Base-by-base conservation (phyloP, 1,140 invertebrate species). In the Uloborus diversus region DNA sequence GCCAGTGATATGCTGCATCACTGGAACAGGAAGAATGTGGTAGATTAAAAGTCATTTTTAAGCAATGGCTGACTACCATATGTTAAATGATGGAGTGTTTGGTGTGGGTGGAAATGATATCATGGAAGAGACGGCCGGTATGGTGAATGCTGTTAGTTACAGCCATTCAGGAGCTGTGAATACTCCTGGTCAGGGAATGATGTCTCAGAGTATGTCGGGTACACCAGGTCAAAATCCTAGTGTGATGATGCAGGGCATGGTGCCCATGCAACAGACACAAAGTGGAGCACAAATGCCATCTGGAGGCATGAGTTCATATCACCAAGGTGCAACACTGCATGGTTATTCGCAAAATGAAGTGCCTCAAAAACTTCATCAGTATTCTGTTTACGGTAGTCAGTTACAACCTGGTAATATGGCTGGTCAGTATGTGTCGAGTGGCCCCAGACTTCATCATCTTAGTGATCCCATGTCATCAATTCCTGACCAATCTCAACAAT, bases 321-420 rank as follows among this genome's bases (percentile, higher is more conserved):
- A 81, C 56, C 80, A 81, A 70, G 80, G 80, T 59, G n/a, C n/a
- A n/a, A 13, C 62, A 61, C 42, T 81, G 53, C 80, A 81, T 69
- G 70, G 80, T 14, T 81, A 81, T 66, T 35, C 23, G 27, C 80
- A 81, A 78, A 81, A 35, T 81, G 80, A 81, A 78, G 73, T 81
- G 80, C 73, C 80, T 76, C 70, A 81, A 68, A 81, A 81, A 78
- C 68, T 76, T 69, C 80, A 81, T 70, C 80, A 76, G 66, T 81
- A 81, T 78, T 57, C 66, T 62, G 61, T 62, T 53, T 81, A 80
- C 47, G 80, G 80, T 75, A 70, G 57, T 75, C 56, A 70, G 49
- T 66, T 71, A 53, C 80, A 81, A 66, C 27, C 66, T 56, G 51
- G 79, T 51, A 68, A 33, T 33, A 71, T 71, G 57, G 30, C 49